phyloP scores from a whole-genome alignment of 2,113 vertebrate genomes.

The Ploceus nigricollis region DNA sequence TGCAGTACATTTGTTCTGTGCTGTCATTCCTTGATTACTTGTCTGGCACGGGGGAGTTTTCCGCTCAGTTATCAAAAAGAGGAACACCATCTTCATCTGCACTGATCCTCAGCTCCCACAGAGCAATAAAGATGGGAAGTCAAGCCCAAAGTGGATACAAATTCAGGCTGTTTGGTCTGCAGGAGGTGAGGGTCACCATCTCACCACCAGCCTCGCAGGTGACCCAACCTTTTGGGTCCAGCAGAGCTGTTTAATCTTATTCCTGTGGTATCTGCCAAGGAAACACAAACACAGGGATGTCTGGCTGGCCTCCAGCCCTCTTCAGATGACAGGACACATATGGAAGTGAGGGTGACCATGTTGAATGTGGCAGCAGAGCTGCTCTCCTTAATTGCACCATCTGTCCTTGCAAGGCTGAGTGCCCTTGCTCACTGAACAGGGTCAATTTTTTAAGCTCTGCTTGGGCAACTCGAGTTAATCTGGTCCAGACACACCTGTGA shows the following conservation, averaged over 20 bases:
- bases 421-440: not conserved
- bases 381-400: slow-evolving; percentile 17
- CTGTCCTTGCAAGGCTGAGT: not conserved
- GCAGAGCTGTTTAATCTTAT: not conserved
- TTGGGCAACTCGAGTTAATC: not conserved
- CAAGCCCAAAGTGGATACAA: not conserved
- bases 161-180: not conserved
- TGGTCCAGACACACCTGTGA: not conserved
- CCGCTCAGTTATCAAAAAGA: not conserved
- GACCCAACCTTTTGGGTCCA: not conserved
- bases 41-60: not conserved
- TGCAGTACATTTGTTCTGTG: not conserved
- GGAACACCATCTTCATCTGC: not conserved
- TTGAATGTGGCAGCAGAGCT: not conserved
- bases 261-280: not conserved
- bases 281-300: not conserved
- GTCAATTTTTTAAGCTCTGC: not conserved
- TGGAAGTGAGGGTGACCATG: slow-evolving; percentile 10
- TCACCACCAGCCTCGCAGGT: not conserved
- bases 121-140: not conserved
- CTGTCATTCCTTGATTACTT: not conserved
- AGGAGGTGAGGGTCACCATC: not conserved
- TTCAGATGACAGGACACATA: slow-evolving; percentile 4
- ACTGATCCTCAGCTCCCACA: not conserved
- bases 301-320: not conserved